Conservation (phyloP, 2,888 invertebrate species). For the Pomacea canaliculata region DNA sequence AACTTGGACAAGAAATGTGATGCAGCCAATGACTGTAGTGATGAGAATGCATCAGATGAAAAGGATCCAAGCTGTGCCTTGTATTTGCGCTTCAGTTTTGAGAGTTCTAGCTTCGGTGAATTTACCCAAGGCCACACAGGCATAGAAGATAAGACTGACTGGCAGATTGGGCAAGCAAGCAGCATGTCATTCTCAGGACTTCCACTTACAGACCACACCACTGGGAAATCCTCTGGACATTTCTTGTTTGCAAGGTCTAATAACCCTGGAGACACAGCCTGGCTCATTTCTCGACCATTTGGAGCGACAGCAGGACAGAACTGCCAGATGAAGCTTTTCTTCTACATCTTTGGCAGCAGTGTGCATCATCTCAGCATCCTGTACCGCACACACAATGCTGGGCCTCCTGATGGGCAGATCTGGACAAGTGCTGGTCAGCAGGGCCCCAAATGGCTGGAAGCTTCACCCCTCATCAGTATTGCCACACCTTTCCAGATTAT, state of each 20-base stretch:
- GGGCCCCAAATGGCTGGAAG: constrained; percentile 11
- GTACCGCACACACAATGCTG: constrained; percentile 18
- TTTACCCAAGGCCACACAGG: constrained; percentile 52
- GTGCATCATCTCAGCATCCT: not conserved
- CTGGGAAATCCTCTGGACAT: constrained; percentile 49
- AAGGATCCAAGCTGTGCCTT: constrained; percentile 31
- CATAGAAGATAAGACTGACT: constrained; percentile 42
- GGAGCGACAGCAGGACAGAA: constrained; percentile 33
- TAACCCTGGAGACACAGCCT: constrained; percentile 50
- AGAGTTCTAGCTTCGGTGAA: constrained; percentile 49
- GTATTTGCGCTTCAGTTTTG: constrained; percentile 54
- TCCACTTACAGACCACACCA: constrained; percentile 62
- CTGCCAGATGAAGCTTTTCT: constrained; percentile 59
- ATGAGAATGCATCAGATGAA: constrained; percentile 53
- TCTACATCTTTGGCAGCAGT: constrained; percentile 58
- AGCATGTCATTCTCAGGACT: constrained; percentile 5
- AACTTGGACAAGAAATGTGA: constrained; percentile 51
- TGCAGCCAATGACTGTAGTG: constrained; percentile 63
- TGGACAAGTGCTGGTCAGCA: constrained; percentile 14
- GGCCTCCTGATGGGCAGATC: constrained; percentile 1
- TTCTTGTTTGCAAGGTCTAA: constrained; percentile 58
- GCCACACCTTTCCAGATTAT: constrained; percentile 52
- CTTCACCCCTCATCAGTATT: not conserved
- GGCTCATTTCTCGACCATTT: constrained; percentile 61
- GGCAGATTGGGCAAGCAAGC: not conserved